Evolutionary conservation across 1,140 invertebrate genomes (phyloP), one percentile per base, ranked within the genome.

Genomic region (Nephila pilipes): DNA sequence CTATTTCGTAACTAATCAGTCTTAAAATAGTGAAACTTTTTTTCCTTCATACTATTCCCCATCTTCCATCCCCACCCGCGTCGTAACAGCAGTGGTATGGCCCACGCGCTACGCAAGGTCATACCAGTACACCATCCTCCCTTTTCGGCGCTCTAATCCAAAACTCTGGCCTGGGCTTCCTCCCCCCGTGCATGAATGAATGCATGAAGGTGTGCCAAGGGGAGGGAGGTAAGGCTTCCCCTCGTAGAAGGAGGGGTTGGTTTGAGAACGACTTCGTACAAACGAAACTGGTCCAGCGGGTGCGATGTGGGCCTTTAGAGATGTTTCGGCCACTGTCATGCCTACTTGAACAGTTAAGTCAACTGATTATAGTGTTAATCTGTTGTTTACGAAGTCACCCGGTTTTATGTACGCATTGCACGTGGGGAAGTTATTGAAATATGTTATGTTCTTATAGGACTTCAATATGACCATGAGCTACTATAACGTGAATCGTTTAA

Each of bases 21-120:
- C 25, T 25, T n/a, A 29, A 14, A 65, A 22, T 63, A 63, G 63
- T 65, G 22, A 54, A 20, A 83, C 22, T 55, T 57, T 57, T 83
- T 81, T 54, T 22, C 2, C 29, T 83, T 18, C 14, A 36, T 79
- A 29, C 29, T 75, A 29, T 32, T 25, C 25, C 69, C 12, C 69
- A 55, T 18, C 38, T 83, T 83, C 81, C 46, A 29, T 79, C 83
- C 65, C 46, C 91, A 93, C 91, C 81, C 83, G 54, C 65, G 46
- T 29, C 69, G 57, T 85, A 36, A 57, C n/a, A 29, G 65, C n/a
- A 87, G 54, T 93, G 91, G 91, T 87, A 75, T 25, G 91, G n/a
- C 65, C 91, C 91, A 93, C 90, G 90, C 90, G 55, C 75, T 85
- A 65, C 60, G 90, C 91, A 93, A 93, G 91, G 91, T 93, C 91